Base-by-base conservation (phyloP, 1,140 invertebrate genomes). In the Drosophila sulfurigaster region DNA sequence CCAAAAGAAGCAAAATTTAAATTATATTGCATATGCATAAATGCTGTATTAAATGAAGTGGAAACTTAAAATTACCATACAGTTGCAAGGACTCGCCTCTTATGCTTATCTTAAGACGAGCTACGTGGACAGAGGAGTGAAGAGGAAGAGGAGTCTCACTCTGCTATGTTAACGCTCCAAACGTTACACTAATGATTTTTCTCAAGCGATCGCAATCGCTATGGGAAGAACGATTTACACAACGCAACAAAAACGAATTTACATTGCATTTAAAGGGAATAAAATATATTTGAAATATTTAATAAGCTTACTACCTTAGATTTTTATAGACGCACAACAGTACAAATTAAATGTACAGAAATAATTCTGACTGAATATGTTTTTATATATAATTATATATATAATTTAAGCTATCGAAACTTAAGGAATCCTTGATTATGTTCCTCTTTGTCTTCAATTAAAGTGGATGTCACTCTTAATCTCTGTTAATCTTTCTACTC, bases 11-110 rank as follows among this genome's bases (percentile, higher is more conserved):
- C 35, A 15, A 54, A 15, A 20, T 41, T 8, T 41, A 38, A 16
- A 57, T 25, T 38, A 10, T 10, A 30, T 20, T 54, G 5, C 51
- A 30, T 54, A 30, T 54, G 51, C 51, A 65, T 65, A 69, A 51
- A 59, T 49, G 16, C 38, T 56, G 38, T 41, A 41, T 68, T 78
- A 28, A 81, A 75, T 89, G 73, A 83, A 56, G 43, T 72, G 78
- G 52, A 89, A 89, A 78, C 49, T 70, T 72, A 57, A 64, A 57
- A 73, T 57, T 58, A 68, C 64, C 56, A n/a, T 13, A 65, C 64
- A 59, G 57, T 66, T 63, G 68, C 51, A 46, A 54, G 32, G 41
- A 8, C 43, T 51, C 13, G 49, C 16, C 38, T 25, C 41, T 43
- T 43, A 25, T 2, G 10, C 57, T 45, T 28, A 46, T 46, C 20